Evolutionary conservation across 2,888 invertebrate genomes (phyloP).

Genomic region (Meloe dianella): DNA sequence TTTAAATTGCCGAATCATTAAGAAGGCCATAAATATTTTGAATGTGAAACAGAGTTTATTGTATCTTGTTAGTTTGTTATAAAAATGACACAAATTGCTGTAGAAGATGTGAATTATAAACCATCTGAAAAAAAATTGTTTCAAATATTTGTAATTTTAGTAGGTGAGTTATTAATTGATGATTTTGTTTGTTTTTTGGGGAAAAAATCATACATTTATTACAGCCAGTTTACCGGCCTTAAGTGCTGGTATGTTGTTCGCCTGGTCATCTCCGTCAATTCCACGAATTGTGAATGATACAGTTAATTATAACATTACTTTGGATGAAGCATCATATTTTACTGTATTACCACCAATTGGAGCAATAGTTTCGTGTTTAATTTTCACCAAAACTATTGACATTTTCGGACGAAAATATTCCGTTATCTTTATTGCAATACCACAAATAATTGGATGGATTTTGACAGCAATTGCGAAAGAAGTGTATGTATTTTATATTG

Average conservation of each 20-base stretch:
- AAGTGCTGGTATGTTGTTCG: slow-evolving; percentile 40
- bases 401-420: slow-evolving; percentile 41
- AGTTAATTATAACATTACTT: slow-evolving; percentile 44
- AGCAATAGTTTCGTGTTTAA: slow-evolving; percentile 24
- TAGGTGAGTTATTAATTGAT: slow-evolving; percentile 15
- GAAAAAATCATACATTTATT: slow-evolving; percentile 9
- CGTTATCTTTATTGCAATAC: slow-evolving; percentile 42
- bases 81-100: not conserved
- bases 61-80: not conserved
- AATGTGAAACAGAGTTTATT: not conserved
- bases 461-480: slow-evolving; percentile 41
- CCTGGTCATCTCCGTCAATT: slow-evolving; percentile 53
- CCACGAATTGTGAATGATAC: slow-evolving; percentile 47
- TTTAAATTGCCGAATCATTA: not conserved
- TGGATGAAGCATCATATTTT: slow-evolving; percentile 51
- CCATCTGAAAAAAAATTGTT: slow-evolving; percentile 23
- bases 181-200: not conserved
- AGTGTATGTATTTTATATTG: slow-evolving; percentile 47
- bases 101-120: not conserved
- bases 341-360: slow-evolving; percentile 48
- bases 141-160: slow-evolving; percentile 27
- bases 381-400: slow-evolving; percentile 31
- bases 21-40: not conserved
- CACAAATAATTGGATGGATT: slow-evolving; percentile 43
- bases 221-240: slow-evolving; percentile 33